phyloP scores from a whole-genome alignment of 1,140 invertebrate genomes.

The Drosophila simulans region DNA sequence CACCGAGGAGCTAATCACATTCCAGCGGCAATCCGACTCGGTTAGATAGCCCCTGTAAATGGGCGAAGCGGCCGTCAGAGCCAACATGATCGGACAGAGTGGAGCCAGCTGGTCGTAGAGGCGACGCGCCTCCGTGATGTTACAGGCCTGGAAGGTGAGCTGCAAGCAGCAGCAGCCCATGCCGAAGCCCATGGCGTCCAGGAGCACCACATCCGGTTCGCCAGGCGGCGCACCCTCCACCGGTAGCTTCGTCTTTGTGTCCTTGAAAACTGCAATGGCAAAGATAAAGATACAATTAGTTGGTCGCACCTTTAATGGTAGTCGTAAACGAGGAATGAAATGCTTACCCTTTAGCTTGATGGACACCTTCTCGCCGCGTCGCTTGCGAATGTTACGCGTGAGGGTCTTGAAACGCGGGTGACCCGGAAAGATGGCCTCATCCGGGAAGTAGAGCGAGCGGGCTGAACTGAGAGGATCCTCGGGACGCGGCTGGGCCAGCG shows the following conservation, averaged over 20 bases:
- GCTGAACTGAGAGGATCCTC: slow-evolving; percentile 89
- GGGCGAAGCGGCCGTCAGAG: slow-evolving; percentile 98
- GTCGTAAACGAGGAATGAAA: background rate
- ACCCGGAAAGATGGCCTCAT: slow-evolving; percentile 95
- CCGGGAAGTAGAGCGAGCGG: slow-evolving; percentile 96
- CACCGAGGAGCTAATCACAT: slow-evolving; percentile 96
- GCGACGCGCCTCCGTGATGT: slow-evolving; percentile 96
- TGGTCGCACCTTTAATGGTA: background rate
- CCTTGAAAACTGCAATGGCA: slow-evolving; percentile 91
- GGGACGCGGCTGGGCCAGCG: slow-evolving; percentile 89
- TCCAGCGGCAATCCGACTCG: slow-evolving; percentile 98
- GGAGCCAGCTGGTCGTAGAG: slow-evolving; percentile 99
- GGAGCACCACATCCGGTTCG: slow-evolving; percentile 94
- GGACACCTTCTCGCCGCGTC: slow-evolving; percentile 96
- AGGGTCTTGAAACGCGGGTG: slow-evolving; percentile 98
- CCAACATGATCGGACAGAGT: slow-evolving; percentile 98
- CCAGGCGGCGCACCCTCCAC: slow-evolving; percentile 89
- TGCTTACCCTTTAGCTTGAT: slow-evolving; percentile 97
- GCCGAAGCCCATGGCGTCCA: slow-evolving; percentile 99
- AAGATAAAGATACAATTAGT: background rate
- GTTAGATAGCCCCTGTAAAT: slow-evolving; percentile 96
- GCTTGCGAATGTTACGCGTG: slow-evolving; percentile 95
- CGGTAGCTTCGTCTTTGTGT: slow-evolving; percentile 93
- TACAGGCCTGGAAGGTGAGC: slow-evolving; percentile 96
- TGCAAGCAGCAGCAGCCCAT: slow-evolving; percentile 99